These are phyloP conservation scores for Sphaeramia orbicularis DNA, from an alignment of 2,797 vertebrate species.

Conservation along the genomic window DNA sequence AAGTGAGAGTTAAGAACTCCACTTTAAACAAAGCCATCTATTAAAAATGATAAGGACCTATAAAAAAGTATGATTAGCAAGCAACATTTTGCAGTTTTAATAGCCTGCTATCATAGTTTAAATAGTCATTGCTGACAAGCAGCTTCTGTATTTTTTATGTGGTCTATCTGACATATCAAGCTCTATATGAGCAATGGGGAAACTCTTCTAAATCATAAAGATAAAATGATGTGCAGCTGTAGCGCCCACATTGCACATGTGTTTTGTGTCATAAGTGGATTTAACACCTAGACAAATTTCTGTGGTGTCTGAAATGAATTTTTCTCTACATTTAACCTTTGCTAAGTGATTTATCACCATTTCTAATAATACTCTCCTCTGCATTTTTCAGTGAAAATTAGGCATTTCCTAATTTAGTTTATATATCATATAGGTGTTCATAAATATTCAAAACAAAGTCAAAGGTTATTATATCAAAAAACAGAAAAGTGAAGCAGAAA, in stretches of 20 bases:
- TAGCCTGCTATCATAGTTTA: slow-evolving; percentile 36
- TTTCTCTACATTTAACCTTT: too few species aligned
- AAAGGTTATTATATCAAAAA: too few species aligned
- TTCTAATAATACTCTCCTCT: too few species aligned
- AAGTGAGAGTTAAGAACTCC: slow-evolving; percentile 26
- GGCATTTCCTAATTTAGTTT: too few species aligned
- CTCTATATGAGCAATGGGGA: background rate
- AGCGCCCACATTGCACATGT: background rate
- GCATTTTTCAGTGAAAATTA: too few species aligned
- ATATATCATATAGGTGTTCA: too few species aligned
- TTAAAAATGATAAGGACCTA: slow-evolving; percentile 38
- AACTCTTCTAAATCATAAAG: background rate
- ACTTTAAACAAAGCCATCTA: slow-evolving; percentile 17
- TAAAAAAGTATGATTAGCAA: slow-evolving; percentile 42
- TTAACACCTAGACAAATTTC: too few species aligned
- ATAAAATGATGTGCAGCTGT: background rate
- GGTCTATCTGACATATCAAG: background rate
- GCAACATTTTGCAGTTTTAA: slow-evolving; percentile 24
- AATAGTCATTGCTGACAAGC: slow-evolving; percentile 16
- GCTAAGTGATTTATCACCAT: too few species aligned
- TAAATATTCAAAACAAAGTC: too few species aligned
- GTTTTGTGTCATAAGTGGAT: too few species aligned
- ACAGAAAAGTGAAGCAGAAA: too few species aligned
- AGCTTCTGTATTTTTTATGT: slow-evolving; percentile 15
- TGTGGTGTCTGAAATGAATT: too few species aligned